Evolutionary conservation across 30 jellyfish, hydroid and myxozoan species (phyloP), one percentile per base, ranked within the genome.

Genomic region (Pseudorhiza aurosa): DNA sequence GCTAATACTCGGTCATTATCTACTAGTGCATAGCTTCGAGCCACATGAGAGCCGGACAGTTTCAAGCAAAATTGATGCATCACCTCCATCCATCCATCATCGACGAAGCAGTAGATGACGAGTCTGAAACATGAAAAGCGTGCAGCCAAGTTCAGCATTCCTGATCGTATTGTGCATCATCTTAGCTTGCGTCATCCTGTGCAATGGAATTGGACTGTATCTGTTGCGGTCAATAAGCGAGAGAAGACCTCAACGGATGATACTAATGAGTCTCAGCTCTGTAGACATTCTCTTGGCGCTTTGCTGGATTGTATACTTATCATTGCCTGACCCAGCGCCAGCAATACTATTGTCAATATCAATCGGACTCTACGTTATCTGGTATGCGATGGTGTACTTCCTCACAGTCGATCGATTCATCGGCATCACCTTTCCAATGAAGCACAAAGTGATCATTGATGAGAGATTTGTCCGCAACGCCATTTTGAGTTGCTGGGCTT

Each of bases 341-440:
- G 50, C 7, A 5, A 5, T 39, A 12, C 7, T 39, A 39, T 32
- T 26, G 29, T 72, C 85, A 1, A 4, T 51, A 9, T 36, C 58
- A 28, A 15, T 31, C 18, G 85, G 85, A 2, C 7, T 72, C 35
- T 72, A 72, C 57, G 33, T 49, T 43, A 31, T 56, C 1, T 72
- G 85, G 85, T 72, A 47, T 40, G 58, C 85, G 0, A 72, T 72
- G 59, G 51, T 72, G 4, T 72, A 47, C 74, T 10, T 72, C 42
- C 51, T 72, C n/a, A 72, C 85, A 1, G 19, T 72, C 6, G 85
- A 72, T 53, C 73, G 85, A 31, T 72, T 72, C 51, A 46, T 72
- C 21, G 85, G 85, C 40, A 31, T 68, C 46, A 50, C 31, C 17
- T 72, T 72, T 55, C 85, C 85, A 17, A 22, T 72, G 37, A 31